phyloP scores from a whole-genome alignment of 2,797 vertebrate species.

The Tympanoctomys barrerae region DNA sequence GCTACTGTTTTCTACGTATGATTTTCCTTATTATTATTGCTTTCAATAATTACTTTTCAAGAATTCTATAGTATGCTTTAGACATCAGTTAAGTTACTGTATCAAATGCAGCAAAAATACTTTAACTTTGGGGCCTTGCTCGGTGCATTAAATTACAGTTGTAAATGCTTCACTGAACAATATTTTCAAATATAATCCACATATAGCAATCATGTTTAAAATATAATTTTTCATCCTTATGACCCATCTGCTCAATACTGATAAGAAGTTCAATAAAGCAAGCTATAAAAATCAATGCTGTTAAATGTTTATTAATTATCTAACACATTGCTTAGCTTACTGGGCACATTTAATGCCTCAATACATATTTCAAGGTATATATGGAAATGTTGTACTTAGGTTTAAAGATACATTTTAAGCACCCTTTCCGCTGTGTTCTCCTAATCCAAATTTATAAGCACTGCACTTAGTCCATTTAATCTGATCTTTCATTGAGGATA shows the following conservation, averaged over 20 bases:
- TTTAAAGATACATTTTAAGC: slow-evolving; percentile 81
- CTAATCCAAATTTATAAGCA: slow-evolving; percentile 82
- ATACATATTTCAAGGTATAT: slow-evolving; percentile 79
- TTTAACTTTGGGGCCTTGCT: slow-evolving; percentile 83
- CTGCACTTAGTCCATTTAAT: slow-evolving; percentile 79
- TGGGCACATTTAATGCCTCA: slow-evolving; percentile 80
- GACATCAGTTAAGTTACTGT: slow-evolving; percentile 78
- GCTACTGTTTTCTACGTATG: slow-evolving; percentile 1
- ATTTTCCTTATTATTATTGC: slow-evolving; percentile 29
- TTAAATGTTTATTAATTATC: slow-evolving; percentile 95
- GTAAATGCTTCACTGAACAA: slow-evolving; percentile 93
- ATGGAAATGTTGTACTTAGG: slow-evolving; percentile 78
- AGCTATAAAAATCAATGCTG: slow-evolving; percentile 90
- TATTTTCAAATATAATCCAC: slow-evolving; percentile 91
- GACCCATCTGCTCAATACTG: slow-evolving; percentile 95
- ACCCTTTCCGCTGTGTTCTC: slow-evolving; percentile 65
- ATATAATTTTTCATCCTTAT: slow-evolving; percentile 95
- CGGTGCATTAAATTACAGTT: slow-evolving; percentile 92
- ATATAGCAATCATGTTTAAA: slow-evolving; percentile 91
- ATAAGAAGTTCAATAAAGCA: slow-evolving; percentile 96
- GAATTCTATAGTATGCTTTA: slow-evolving; percentile 55
- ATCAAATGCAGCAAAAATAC: slow-evolving; percentile 75
- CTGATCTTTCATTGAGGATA: slow-evolving; percentile 81
- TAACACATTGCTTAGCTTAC: slow-evolving; percentile 89
- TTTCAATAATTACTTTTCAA: slow-evolving; percentile 65